These are phyloP conservation scores for Apostichopus californicus DNA, from an alignment of 35 echinoderm and acorn worm genomes.

Conservation along the genomic window DNA sequence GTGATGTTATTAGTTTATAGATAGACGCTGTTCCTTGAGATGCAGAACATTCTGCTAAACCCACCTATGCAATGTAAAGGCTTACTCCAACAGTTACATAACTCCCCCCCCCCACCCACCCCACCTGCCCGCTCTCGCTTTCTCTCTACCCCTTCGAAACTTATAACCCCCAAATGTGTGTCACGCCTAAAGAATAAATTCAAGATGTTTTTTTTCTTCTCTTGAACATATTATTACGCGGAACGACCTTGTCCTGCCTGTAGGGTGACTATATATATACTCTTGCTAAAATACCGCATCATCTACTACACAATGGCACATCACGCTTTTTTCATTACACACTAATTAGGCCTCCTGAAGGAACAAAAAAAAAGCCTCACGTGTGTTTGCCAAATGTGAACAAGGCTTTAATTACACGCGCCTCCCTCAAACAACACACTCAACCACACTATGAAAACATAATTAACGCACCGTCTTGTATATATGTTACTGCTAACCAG, in stretches of 20 bases:
- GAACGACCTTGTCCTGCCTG: background rate
- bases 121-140: no score
- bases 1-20: no score
- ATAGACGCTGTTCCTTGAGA: no score
- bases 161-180: no score
- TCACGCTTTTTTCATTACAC: slow-evolving; percentile 1
- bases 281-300: background rate
- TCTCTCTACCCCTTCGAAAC: no score
- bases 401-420: slow-evolving; percentile 28
- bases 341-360: background rate
- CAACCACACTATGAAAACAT: background rate
- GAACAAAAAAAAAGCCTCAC: background rate
- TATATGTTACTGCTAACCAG: background rate
- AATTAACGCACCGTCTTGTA: slow-evolving; percentile 35
- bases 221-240: no score
- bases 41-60: no score
- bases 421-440: slow-evolving; percentile 30
- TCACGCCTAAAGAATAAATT: no score
- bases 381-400: slow-evolving; percentile 45
- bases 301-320: background rate
- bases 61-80: no score
- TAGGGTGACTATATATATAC: background rate
- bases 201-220: no score
- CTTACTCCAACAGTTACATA: no score
- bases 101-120: no score